phyloP scores from a whole-genome alignment of 1,140 invertebrate species.

The Drosophila punjabiensis region DNA sequence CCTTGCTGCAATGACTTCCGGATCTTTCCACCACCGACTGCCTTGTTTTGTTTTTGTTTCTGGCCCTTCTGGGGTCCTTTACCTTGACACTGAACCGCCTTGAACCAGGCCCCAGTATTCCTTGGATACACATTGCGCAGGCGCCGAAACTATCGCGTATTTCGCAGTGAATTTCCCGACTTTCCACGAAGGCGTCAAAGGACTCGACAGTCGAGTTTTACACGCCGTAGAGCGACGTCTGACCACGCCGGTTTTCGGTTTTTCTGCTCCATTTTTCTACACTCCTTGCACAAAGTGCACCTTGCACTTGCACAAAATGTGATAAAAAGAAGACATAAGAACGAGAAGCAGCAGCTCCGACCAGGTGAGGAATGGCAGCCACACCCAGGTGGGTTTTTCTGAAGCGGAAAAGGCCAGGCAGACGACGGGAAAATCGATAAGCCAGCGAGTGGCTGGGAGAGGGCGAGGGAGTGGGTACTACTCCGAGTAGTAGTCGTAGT shows the following conservation, averaged over 20 bases:
- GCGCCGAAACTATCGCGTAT: slow-evolving; percentile 11
- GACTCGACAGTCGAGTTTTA: slow-evolving; percentile 52
- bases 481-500: slow-evolving; percentile 7
- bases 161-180: slow-evolving; percentile 36
- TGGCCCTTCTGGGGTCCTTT: slow-evolving; percentile 39
- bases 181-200: slow-evolving; percentile 9
- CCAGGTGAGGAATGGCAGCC: slow-evolving; percentile 41
- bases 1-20: not conserved
- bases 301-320: slow-evolving; percentile 60
- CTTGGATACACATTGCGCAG: slow-evolving; percentile 25
- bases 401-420: not conserved
- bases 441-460: not conserved
- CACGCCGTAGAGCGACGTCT: slow-evolving; percentile 37
- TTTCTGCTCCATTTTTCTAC: slow-evolving; percentile 21
- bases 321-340: slow-evolving; percentile 30
- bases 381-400: slow-evolving; percentile 6
- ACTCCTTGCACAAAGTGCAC: slow-evolving; percentile 17
- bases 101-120: slow-evolving; percentile 43
- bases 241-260: not conserved
- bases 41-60: slow-evolving; percentile 3
- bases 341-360: slow-evolving; percentile 7
- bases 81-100: slow-evolving; percentile 71
- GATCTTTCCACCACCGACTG: slow-evolving; percentile 1
- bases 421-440: slow-evolving; percentile 60
- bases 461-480: slow-evolving; percentile 1